Base-by-base conservation (phyloP, 2,113 vertebrate species). In the Capra hircus region DNA sequence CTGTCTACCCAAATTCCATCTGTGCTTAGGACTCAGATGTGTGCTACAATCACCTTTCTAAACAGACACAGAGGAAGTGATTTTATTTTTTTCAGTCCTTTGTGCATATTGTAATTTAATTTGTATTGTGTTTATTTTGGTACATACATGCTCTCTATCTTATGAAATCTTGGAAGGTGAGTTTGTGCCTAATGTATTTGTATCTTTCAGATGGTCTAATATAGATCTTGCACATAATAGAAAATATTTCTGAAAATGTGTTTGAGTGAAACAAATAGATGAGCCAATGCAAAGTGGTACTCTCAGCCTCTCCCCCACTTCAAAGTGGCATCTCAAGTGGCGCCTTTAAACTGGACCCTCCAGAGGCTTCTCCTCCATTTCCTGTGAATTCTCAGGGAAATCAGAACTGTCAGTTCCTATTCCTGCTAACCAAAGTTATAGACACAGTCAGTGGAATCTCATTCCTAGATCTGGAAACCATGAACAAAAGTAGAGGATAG, bases 61-160 rank as follows among this genome's bases (percentile, higher is more conserved):
- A 91, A 95, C 4, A 78, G 7, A 3, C 7, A 87, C 33, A 91
- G 7, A 91, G 33, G 4, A 83, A 89, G 36, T 10, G 40, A 91
- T 50, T 96, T 92, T 83, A 89, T 90, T 92, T 90, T 85, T 92
- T 82, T 5, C 21, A 55, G 28, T 60, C 2, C n/a, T 53, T 86
- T 90, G 11, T 83, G 3, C 28, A 77, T 45, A 59, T 36, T 6
- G 23, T 48, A 62, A 62, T 88, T 55, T 55, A 62, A 81, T 77
- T 96, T 93, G 33, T 45, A 43, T 55, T 62, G 14, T 74, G 16
- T 14, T 19, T 62, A 84, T 97, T 87, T 7, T 77, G 40, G 27
- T 74, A 53, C 0, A 23, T 30, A 7, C 36, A 45, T 74, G 30
- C 3, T 16, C n/a, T 88, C 16, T 88, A 78, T 27, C 15, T 77